Percentiles rank a stretch among this genome's conserved stretches.
Evolutionary conservation across 2,797 vertebrate species (phyloP).

Genomic region (Urosaurus nigricauda): DNA sequence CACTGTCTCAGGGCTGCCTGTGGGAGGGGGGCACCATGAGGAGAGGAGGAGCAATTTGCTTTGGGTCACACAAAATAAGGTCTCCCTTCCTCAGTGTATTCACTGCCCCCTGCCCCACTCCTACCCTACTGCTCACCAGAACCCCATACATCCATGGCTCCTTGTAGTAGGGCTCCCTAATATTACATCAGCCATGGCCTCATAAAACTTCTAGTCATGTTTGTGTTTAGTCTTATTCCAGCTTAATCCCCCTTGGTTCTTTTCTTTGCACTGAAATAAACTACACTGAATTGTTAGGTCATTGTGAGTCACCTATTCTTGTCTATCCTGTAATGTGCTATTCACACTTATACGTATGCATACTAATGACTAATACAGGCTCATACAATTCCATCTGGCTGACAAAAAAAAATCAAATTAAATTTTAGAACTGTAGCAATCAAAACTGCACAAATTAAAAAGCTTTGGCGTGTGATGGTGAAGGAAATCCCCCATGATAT

Average conservation of each 20-base stretch:
- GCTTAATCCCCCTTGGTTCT: not conserved
- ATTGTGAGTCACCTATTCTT: not conserved
- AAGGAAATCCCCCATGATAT: not conserved
- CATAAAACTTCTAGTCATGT: not conserved
- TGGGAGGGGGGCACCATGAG: not conserved
- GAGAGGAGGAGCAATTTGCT: not conserved
- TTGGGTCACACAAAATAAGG: not conserved
- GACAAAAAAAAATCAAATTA: conserved; percentile 20
- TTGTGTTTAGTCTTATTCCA: not conserved
- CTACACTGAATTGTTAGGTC: not conserved
- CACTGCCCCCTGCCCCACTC: not conserved
- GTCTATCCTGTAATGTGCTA: not conserved
- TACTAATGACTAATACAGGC: not conserved
- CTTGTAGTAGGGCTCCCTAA: not conserved
- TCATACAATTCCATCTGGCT: not conserved
- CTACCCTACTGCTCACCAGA: not conserved
- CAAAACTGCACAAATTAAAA: not conserved
- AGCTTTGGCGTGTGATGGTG: not conserved
- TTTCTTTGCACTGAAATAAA: not conserved
- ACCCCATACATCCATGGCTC: not conserved
- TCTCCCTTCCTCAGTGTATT: not conserved
- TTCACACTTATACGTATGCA: not conserved
- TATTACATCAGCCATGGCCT: not conserved
- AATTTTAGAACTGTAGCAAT: not conserved
- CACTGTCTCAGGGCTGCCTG: not conserved